Evolutionary conservation across 2,113 vertebrate species (phyloP).

Genomic region (Cyprinodon variegatus): DNA sequence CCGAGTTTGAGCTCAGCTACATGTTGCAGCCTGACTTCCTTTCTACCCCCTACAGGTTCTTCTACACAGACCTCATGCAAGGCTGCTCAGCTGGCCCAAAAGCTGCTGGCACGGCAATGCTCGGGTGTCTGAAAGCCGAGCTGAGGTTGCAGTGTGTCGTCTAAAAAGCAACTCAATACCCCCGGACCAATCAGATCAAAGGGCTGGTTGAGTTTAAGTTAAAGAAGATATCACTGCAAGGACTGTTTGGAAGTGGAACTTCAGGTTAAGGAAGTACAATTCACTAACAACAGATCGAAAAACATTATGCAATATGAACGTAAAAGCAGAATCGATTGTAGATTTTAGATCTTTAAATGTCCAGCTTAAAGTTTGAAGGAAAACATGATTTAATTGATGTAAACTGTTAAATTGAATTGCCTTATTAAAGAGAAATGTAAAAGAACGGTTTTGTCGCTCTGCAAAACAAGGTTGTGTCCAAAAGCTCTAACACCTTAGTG

Average conservation of each 20-base stretch:
- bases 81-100: conserved; percentile 26
- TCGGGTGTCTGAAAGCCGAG: conserved; percentile 68
- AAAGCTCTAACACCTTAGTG: too few species aligned
- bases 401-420: too few species aligned
- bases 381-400: background rate
- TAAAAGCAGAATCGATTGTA: too few species aligned
- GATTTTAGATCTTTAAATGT: too few species aligned
- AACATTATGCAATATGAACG: background rate
- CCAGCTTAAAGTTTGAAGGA: too few species aligned
- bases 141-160: conserved; percentile 39
- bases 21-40: conserved; percentile 4
- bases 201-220: conserved; percentile 1
- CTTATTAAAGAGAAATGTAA: too few species aligned
- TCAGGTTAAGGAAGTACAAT: background rate
- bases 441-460: too few species aligned
- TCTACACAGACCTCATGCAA: conserved; percentile 8
- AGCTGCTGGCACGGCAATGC: conserved; percentile 54
- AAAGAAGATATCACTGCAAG: background rate
- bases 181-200: conserved; percentile 67
- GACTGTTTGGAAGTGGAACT: background rate
- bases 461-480: too few species aligned
- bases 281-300: background rate
- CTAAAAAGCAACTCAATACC: conserved; percentile 68
- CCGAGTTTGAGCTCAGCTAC: conserved; percentile 14
- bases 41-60: background rate